Evolutionary conservation across 2,113 vertebrate species (phyloP), one percentile per base, ranked within the genome.

Genomic region (Trematomus loennbergii): DNA sequence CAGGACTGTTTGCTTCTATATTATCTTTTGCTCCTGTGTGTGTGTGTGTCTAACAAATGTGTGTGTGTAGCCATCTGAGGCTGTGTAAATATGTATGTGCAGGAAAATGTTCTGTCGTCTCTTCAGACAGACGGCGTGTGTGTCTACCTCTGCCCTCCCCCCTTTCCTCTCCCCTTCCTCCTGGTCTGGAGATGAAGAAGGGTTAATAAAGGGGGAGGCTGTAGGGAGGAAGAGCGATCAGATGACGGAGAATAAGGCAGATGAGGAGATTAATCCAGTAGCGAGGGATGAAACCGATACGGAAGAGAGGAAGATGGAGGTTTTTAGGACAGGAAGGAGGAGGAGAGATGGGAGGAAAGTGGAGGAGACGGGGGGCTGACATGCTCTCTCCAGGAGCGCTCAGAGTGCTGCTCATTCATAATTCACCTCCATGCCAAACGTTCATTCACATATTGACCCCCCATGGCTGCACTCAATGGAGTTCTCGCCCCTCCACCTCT

Each of bases 401-500:
- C 87, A 20, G 90, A 89, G 89, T 89, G 89, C 81, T 81, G 85
- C 87, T 94, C 93, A 94, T 94, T 94, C 91, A 94, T 94, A 93
- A 94, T 94, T 94, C 91, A 93, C 93, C 92, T 89, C 88, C 73
- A 74, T 90, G 86, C 90, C 92, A 90, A 92, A 85, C 85, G 75
- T 90, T 93, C 93, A 93, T 94, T 94, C 93, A 94, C 89, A 92
- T 91, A 89, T 90, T 91, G 93, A 92, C 91, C 93, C 93, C 92
- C 92, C 84, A 88, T 87, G 86, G 89, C 91, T 88, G 84, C 70
- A 82, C 91, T 93, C 92, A 93, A 90, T 94, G 89, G 89, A 90
- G 85, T 81, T 81, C 90, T 88, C 74, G 59, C 87, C 91, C 88
- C 89, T 91, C 90, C 82, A 75, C 88, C 87, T 87, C 88, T 73